Conservation (phyloP, 2,113 vertebrate genomes). For the Xiphophorus hellerii region DNA sequence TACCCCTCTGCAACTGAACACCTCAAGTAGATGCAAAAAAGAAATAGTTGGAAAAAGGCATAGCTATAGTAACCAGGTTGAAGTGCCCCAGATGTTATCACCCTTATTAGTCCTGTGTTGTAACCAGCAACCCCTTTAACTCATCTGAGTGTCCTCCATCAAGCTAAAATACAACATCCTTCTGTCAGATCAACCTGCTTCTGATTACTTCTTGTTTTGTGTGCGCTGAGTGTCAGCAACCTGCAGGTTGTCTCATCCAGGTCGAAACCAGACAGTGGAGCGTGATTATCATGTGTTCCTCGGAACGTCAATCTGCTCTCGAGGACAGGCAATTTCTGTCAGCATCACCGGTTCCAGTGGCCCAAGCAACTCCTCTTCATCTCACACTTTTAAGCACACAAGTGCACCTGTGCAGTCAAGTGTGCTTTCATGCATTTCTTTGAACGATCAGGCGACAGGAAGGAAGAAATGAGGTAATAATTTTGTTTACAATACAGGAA, state of each 20-base stretch:
- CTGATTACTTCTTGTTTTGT: slow-evolving; percentile 41
- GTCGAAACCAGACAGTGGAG: slow-evolving; percentile 34
- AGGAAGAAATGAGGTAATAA: slow-evolving; percentile 13
- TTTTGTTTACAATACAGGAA: slow-evolving; percentile 50
- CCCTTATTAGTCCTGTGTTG: background rate
- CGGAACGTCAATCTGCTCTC: slow-evolving; percentile 33
- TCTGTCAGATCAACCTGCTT: slow-evolving; percentile 35
- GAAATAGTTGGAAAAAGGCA: background rate
- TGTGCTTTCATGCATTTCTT: slow-evolving; percentile 37
- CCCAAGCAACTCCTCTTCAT: slow-evolving; percentile 14
- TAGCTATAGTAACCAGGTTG: slow-evolving; percentile 4
- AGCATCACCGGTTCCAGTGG: slow-evolving; percentile 42
- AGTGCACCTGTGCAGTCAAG: slow-evolving; percentile 2
- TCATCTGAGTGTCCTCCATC: background rate
- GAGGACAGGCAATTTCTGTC: slow-evolving; percentile 19
- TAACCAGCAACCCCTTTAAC: slow-evolving; percentile 6
- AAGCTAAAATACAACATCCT: background rate
- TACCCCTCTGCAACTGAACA: too few species aligned
- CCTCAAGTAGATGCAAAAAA: background rate
- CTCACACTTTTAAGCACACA: slow-evolving; percentile 21
- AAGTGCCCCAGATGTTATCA: background rate
- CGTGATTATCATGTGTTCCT: slow-evolving; percentile 45
- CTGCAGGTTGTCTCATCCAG: slow-evolving; percentile 21
- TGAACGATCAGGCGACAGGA: slow-evolving; percentile 11
- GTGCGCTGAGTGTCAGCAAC: slow-evolving; percentile 42